phyloP scores from a whole-genome alignment of 1,140 invertebrate genomes.

The Pseudobourletiella spinata region DNA sequence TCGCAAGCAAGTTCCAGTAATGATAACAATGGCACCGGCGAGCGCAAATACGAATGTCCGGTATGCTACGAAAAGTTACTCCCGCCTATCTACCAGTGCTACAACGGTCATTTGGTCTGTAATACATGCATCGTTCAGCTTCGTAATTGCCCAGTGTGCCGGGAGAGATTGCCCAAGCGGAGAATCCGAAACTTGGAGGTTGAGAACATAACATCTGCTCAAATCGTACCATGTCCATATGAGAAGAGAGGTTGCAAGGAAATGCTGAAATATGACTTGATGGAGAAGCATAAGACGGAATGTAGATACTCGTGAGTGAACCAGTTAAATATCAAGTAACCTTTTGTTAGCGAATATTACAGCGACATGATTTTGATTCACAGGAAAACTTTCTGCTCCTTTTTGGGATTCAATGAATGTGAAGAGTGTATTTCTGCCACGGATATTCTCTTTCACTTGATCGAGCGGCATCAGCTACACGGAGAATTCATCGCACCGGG shows the following conservation, averaged over 20 bases:
- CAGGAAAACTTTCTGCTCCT: background rate
- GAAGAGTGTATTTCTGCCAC: background rate
- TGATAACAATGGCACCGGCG: too few species aligned
- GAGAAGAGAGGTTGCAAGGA: background rate
- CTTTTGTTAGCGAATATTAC: background rate
- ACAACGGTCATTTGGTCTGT: conserved; percentile 4
- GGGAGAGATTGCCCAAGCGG: background rate
- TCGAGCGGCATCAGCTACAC: background rate
- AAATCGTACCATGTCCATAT: background rate
- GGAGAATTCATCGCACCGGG: background rate
- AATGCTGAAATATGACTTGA: background rate
- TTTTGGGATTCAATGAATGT: background rate
- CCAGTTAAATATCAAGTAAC: background rate
- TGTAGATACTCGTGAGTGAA: background rate
- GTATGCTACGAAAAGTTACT: background rate
- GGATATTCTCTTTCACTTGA: background rate
- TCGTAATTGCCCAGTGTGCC: background rate
- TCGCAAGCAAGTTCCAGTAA: too few species aligned
- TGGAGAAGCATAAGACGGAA: background rate
- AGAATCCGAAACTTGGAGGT: background rate
- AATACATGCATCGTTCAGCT: background rate
- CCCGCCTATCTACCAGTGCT: background rate
- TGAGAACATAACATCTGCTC: background rate
- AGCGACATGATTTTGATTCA: background rate
- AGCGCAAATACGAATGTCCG: conserved; percentile 9